These are phyloP conservation scores for Pelvicachromis taeniatus DNA, from an alignment of 2,113 vertebrate genomes.

Conservation along the genomic window DNA sequence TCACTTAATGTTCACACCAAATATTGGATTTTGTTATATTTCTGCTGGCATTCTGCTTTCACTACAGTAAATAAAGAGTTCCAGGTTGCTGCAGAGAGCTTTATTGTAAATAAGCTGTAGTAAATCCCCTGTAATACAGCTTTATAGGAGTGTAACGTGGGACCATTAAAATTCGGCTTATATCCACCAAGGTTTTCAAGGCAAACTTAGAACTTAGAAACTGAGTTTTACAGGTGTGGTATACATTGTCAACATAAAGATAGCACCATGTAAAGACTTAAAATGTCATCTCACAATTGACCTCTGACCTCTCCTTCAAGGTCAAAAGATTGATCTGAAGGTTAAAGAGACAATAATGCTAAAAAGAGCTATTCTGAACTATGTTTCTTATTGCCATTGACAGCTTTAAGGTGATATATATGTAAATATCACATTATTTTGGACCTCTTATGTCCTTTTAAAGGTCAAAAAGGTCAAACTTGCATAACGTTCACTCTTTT, in stretches of 20 bases:
- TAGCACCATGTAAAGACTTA: neutral
- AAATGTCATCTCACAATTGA: neutral
- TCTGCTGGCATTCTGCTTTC: neutral
- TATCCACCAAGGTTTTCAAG: neutral
- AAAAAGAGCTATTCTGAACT: neutral
- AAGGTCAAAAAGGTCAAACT: neutral
- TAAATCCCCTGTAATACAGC: neutral
- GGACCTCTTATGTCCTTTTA: neutral
- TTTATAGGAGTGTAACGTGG: neutral
- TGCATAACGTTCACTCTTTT: neutral
- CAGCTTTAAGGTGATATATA: neutral
- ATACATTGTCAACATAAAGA: neutral
- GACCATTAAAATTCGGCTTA: neutral
- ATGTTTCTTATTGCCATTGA: neutral
- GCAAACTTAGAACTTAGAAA: neutral
- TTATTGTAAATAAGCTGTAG: neutral
- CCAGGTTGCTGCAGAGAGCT: neutral
- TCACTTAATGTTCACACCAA: neutral
- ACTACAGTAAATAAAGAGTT: neutral
- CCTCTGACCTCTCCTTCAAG: neutral
- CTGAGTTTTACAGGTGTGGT: neutral
- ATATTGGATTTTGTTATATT: neutral
- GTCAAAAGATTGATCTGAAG: neutral
- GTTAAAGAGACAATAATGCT: neutral
- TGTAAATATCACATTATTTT: neutral